Conservation (phyloP, 2,888 invertebrate genomes). For the Amphipoea oculea region DNA sequence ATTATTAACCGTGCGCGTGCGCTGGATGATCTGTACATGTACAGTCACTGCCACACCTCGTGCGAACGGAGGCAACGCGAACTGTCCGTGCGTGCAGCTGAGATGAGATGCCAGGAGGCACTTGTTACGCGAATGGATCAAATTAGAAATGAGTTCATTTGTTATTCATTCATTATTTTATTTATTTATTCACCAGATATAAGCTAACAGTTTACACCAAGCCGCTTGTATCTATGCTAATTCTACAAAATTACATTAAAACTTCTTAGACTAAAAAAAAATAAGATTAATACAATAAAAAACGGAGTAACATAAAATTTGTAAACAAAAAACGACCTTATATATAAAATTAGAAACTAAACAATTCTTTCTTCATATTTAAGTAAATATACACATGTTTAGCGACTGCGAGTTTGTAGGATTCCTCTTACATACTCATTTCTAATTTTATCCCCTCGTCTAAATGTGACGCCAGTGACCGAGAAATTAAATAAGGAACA, state of each 20-base stretch:
- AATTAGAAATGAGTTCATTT: not conserved
- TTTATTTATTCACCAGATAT: no score
- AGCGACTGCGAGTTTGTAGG: not conserved
- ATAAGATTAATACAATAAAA: no score
- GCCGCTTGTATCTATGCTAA: no score
- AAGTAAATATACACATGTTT: no score
- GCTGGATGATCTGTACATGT: not conserved
- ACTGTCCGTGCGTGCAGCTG: not conserved
- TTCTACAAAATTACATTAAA: no score
- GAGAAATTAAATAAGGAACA: not conserved
- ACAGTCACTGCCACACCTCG: not conserved
- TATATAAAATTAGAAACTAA: no score
- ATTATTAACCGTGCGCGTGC: not conserved
- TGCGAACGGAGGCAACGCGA: not conserved
- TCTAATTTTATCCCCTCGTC: not conserved
- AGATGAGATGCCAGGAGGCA: not conserved
- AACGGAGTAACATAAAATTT: no score
- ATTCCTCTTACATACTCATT: not conserved
- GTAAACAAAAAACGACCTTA: no score
- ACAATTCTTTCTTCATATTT: no score
- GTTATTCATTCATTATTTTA: no score
- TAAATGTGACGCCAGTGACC: not conserved
- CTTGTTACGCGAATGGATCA: not conserved
- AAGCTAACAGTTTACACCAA: no score
- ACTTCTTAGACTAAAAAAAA: no score